phyloP scores from a whole-genome alignment of 2,888 invertebrate genomes.

The Macropis europaea region DNA sequence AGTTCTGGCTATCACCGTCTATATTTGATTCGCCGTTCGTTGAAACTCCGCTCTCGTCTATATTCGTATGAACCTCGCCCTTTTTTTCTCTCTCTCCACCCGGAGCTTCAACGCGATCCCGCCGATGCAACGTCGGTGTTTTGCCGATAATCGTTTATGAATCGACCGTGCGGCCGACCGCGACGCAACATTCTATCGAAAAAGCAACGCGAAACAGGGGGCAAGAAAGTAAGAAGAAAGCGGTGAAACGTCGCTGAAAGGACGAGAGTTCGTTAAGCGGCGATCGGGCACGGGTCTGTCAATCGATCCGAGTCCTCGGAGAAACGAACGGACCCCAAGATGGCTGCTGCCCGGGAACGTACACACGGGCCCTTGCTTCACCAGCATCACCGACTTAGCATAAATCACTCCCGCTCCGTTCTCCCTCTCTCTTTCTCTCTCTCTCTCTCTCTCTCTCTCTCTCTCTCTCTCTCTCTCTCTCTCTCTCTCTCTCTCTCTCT shows the following conservation, averaged over 20 bases:
- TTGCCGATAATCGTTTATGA: too few relatives aligned
- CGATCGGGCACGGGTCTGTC: constrained; percentile 60
- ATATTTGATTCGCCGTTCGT: too few relatives aligned
- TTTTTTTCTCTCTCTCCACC: too few relatives aligned
- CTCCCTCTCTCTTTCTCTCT: constrained; percentile 46
- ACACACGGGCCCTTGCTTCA: constrained; percentile 71
- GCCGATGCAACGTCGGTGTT: too few relatives aligned
- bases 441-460: constrained; percentile 14
- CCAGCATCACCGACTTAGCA: constrained; percentile 76
- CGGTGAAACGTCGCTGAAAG: constrained; percentile 39
- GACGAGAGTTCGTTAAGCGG: constrained; percentile 61
- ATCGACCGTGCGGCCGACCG: too few relatives aligned
- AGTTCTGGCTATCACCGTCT: too few relatives aligned
- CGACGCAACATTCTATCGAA: too few relatives aligned
- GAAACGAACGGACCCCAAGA: constrained; percentile 66
- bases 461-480: too few relatives aligned
- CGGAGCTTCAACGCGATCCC: too few relatives aligned
- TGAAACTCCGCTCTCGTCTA: too few relatives aligned
- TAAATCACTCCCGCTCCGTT: constrained; percentile 78
- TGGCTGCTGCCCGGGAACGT: constrained; percentile 63
- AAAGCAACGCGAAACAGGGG: neutral
- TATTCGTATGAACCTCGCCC: too few relatives aligned
- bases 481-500: too few relatives aligned
- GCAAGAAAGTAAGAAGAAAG: constrained; percentile 2
- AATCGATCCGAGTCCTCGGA: constrained; percentile 61